Evolutionary conservation across 37 sponge, comb jelly and placozoan species (phyloP).

Genomic region (Eunapius fragilis): DNA sequence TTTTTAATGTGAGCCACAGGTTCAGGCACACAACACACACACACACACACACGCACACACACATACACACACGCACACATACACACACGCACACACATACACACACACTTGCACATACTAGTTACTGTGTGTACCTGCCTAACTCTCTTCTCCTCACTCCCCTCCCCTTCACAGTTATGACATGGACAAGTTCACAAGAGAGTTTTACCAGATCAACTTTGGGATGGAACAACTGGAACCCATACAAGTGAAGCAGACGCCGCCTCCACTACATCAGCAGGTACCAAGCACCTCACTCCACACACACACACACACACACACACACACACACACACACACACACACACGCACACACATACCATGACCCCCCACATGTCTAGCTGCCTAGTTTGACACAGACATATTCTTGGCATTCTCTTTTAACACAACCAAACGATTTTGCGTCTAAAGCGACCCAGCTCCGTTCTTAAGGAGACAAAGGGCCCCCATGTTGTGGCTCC

Average conservation of each 20-base stretch:
- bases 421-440: too few species aligned
- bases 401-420: too few species aligned
- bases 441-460: too few species aligned
- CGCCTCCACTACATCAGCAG: slow-evolving; percentile 31
- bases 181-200: slow-evolving; percentile 92
- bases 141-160: background rate
- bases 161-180: slow-evolving; percentile 63
- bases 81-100: slow-evolving; percentile 10
- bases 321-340: too few species aligned
- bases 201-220: slow-evolving; percentile 76
- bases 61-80: slow-evolving; percentile 2
- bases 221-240: slow-evolving; percentile 69
- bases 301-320: too few species aligned
- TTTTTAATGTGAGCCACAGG: slow-evolving; percentile 77
- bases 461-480: too few species aligned
- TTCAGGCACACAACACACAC: slow-evolving; percentile 1
- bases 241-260: slow-evolving; percentile 30
- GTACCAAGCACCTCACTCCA: slow-evolving; percentile 7
- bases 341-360: too few species aligned
- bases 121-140: background rate
- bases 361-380: too few species aligned
- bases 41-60: slow-evolving; percentile 19
- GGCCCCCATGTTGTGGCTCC: too few species aligned
- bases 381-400: too few species aligned
- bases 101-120: background rate